Conservation (phyloP, 2,113 vertebrate species). For the Ginglymostoma cirratum region DNA sequence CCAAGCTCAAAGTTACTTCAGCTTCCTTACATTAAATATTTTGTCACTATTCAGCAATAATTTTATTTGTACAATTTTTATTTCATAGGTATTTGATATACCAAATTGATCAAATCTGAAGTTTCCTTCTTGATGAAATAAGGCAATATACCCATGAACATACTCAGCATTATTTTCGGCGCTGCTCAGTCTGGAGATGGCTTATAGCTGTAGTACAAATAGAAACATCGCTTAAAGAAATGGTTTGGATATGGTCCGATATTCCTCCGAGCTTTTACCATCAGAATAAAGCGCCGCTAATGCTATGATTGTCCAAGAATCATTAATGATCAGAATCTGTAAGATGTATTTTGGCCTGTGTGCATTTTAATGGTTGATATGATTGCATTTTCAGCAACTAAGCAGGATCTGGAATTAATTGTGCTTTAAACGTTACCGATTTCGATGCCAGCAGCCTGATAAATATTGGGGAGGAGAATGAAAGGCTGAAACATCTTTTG, state of each 20-base stretch:
- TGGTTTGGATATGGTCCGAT: neutral
- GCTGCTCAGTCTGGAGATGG: neutral
- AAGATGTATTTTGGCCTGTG: neutral
- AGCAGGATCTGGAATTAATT: neutral
- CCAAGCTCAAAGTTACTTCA: neutral
- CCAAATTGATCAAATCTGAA: neutral
- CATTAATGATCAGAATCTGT: neutral
- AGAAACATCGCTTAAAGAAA: neutral
- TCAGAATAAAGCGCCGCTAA: neutral
- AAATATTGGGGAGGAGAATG: neutral
- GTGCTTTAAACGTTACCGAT: neutral
- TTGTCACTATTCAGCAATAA: neutral
- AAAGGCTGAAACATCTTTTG: conserved; percentile 4
- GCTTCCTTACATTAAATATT: neutral
- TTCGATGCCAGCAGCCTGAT: neutral
- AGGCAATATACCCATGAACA: neutral
- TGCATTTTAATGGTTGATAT: neutral
- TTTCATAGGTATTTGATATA: neutral
- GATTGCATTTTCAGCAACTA: neutral
- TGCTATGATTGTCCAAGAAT: neutral
- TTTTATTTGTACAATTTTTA: neutral
- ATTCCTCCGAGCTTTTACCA: neutral
- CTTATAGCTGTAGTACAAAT: neutral
- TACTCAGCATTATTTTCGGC: neutral
- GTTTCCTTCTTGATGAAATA: neutral